A percentile compares a stretch with the other conserved stretches of the same genome.
Evolutionary conservation across 2,797 vertebrate genomes (phyloP).

Genomic region (Heliangelus exortis): DNA sequence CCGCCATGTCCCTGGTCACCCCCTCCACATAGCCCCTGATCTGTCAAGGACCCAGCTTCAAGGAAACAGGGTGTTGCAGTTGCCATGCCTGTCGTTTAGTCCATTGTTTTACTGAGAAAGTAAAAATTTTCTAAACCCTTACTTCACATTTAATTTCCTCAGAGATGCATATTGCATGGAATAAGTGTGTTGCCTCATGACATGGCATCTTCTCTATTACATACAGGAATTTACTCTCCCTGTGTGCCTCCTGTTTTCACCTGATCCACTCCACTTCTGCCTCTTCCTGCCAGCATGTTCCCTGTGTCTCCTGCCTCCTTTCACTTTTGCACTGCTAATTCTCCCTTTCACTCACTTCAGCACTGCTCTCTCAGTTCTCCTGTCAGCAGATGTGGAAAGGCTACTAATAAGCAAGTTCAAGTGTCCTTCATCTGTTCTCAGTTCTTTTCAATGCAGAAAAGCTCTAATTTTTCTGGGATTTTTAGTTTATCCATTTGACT

Average conservation of each 20-base stretch:
- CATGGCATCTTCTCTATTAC: not conserved
- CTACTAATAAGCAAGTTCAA: not conserved
- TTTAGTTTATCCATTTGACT: not conserved
- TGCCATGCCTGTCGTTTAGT: slow-evolving; percentile 16
- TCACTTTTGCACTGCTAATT: not conserved
- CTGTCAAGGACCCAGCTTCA: not conserved
- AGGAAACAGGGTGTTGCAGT: not conserved
- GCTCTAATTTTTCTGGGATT: not conserved
- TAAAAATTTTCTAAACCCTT: slow-evolving; percentile 2
- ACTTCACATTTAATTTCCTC: not conserved
- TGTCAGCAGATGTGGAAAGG: not conserved
- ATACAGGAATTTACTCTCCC: not conserved
- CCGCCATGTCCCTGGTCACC: not conserved
- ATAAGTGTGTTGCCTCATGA: not conserved
- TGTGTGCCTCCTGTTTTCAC: not conserved
- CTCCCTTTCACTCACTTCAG: not conserved
- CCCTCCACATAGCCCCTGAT: not conserved
- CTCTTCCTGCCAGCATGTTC: not conserved
- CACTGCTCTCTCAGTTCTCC: not conserved
- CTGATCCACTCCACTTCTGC: fast-evolving
- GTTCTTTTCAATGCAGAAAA: not conserved
- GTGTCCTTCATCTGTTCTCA: not conserved
- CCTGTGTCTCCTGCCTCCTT: not conserved
- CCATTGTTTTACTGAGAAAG: slow-evolving; percentile 38
- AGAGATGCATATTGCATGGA: not conserved